Conservation (phyloP, 2,113 vertebrate genomes). For the Dinomys branickii region DNA sequence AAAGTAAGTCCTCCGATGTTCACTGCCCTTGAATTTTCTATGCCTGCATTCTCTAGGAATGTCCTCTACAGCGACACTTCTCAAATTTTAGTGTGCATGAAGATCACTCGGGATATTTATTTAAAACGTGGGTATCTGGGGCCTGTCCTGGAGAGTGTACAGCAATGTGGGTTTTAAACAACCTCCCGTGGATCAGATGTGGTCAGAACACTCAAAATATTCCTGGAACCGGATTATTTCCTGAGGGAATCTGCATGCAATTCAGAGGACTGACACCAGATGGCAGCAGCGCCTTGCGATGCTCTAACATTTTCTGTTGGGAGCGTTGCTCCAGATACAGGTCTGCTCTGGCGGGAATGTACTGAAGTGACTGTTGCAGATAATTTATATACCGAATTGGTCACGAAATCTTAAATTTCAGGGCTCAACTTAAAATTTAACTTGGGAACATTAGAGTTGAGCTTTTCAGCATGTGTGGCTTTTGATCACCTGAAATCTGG, state of each 20-base stretch:
- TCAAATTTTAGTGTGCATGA: neutral
- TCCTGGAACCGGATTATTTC: neutral
- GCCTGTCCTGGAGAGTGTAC: neutral
- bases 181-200: neutral
- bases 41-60: neutral
- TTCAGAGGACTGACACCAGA: slow-evolving; percentile 6
- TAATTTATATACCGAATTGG: slow-evolving; percentile 26
- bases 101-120: neutral
- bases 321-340: neutral
- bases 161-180: neutral
- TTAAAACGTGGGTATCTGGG: neutral
- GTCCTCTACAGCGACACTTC: neutral
- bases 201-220: neutral
- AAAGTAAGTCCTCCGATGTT: neutral
- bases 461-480: neutral
- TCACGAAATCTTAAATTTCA: slow-evolving; percentile 7
- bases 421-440: neutral
- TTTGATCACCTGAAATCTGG: neutral
- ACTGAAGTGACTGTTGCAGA: neutral
- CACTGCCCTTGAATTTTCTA: slow-evolving; percentile 24
- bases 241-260: slow-evolving; percentile 45
- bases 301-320: neutral
- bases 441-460: slow-evolving; percentile 12
- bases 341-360: slow-evolving; percentile 11
- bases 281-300: slow-evolving; percentile 60